Conservation (phyloP, 2,888 invertebrate genomes). For the Eumerus sabulonum region DNA sequence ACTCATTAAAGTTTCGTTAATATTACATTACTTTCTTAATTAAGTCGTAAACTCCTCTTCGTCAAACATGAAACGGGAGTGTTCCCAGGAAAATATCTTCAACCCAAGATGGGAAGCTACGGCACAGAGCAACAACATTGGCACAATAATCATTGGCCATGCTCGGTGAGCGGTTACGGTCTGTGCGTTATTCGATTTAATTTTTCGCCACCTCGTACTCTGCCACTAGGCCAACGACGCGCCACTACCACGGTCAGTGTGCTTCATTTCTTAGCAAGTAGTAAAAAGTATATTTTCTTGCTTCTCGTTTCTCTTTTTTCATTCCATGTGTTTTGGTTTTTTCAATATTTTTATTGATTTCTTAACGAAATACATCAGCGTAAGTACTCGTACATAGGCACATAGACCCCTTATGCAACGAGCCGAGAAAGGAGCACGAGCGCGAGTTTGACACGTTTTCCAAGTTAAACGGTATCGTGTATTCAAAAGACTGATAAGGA, state of each 20-base stretch:
- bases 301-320: neutral
- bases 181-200: constrained; percentile 54
- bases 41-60: constrained; percentile 58
- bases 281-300: constrained; percentile 6
- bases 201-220: constrained; percentile 7
- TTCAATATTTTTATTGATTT: constrained; percentile 34
- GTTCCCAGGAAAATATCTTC: constrained; percentile 53
- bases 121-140: constrained; percentile 30
- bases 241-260: constrained; percentile 2
- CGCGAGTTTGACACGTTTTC: neutral
- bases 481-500: constrained; percentile 2
- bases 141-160: constrained; percentile 56
- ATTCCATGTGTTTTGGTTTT: too few species aligned
- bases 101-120: constrained; percentile 10
- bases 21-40: constrained; percentile 64
- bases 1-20: constrained; percentile 64
- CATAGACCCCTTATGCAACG: constrained; percentile 39
- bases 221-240: too few species aligned
- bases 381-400: constrained; percentile 7
- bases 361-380: too few species aligned
- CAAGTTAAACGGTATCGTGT: constrained; percentile 9
- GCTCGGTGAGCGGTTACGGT: constrained; percentile 47
- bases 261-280: constrained; percentile 3
- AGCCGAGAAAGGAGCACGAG: constrained; percentile 19
- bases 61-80: constrained; percentile 65